These are phyloP conservation scores for Flexamia atlantica DNA, from an alignment of 2,888 invertebrate genomes.

Conservation along the genomic window DNA sequence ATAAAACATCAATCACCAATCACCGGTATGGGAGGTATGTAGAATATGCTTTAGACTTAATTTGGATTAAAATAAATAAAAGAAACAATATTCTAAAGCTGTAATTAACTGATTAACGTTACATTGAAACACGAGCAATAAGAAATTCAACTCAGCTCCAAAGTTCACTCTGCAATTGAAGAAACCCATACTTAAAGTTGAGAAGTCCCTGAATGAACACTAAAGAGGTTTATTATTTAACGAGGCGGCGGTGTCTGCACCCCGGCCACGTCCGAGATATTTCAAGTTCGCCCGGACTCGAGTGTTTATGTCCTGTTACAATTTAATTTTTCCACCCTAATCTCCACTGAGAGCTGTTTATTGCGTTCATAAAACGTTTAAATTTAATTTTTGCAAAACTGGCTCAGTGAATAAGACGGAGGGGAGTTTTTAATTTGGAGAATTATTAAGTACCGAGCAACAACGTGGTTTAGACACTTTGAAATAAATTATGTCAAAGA, in stretches of 20 bases:
- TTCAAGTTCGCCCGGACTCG: constrained; percentile 19
- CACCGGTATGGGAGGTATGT: too few species aligned
- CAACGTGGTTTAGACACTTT: background rate
- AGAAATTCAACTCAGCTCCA: too few species aligned
- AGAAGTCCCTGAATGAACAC: background rate
- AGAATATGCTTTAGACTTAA: too few species aligned
- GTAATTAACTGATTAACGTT: too few species aligned
- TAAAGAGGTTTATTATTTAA: background rate
- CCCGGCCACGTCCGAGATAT: constrained; percentile 33
- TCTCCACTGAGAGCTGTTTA: constrained; percentile 10
- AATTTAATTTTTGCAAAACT: background rate
- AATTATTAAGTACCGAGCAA: background rate
- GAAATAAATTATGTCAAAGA: too few species aligned
- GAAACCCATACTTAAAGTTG: too few species aligned
- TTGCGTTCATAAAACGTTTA: constrained; percentile 28
- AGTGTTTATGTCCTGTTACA: constrained; percentile 33
- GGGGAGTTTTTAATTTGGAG: background rate
- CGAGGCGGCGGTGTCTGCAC: background rate
- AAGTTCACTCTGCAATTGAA: too few species aligned
- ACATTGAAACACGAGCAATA: too few species aligned
- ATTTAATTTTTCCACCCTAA: constrained; percentile 37
- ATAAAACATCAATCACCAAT: too few species aligned
- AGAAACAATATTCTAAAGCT: too few species aligned
- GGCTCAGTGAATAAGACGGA: background rate
- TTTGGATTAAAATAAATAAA: too few species aligned